A percentile compares a stretch with the other conserved stretches of the same genome.
Evolutionary conservation across 2,888 invertebrate genomes (phyloP).

Genomic region (Pharmacophagus antenor): DNA sequence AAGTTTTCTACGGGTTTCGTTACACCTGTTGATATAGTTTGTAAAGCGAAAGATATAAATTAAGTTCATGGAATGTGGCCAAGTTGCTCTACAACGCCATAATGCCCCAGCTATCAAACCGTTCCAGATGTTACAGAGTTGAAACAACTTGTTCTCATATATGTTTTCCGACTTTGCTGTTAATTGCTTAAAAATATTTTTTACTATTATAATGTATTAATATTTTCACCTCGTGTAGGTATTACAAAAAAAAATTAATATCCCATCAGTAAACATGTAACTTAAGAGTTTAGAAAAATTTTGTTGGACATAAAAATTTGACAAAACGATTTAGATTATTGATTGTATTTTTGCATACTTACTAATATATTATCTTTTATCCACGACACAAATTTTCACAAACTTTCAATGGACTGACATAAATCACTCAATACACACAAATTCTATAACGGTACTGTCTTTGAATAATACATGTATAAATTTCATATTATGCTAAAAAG

Average conservation of each 20-base stretch:
- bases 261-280: too few species aligned
- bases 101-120: slow-evolving; percentile 21
- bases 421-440: too few species aligned
- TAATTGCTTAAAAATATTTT: not conserved
- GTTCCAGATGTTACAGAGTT: slow-evolving; percentile 25
- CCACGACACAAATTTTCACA: too few species aligned
- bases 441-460: not conserved
- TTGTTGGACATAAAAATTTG: too few species aligned
- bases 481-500: not conserved
- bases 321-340: too few species aligned
- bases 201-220: not conserved
- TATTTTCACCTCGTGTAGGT: too few species aligned
- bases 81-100: slow-evolving; percentile 22
- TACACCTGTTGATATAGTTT: slow-evolving; percentile 29
- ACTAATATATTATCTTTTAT: too few species aligned
- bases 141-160: slow-evolving; percentile 11
- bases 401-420: too few species aligned
- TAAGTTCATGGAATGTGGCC: slow-evolving; percentile 29
- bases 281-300: too few species aligned
- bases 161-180: not conserved
- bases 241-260: too few species aligned
- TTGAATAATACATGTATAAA: not conserved
- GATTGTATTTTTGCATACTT: too few species aligned
- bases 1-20: slow-evolving; percentile 1
- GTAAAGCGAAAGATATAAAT: slow-evolving; percentile 25